Conservation (phyloP, 1,140 invertebrate species). For the Archegozetes longisetosus region DNA sequence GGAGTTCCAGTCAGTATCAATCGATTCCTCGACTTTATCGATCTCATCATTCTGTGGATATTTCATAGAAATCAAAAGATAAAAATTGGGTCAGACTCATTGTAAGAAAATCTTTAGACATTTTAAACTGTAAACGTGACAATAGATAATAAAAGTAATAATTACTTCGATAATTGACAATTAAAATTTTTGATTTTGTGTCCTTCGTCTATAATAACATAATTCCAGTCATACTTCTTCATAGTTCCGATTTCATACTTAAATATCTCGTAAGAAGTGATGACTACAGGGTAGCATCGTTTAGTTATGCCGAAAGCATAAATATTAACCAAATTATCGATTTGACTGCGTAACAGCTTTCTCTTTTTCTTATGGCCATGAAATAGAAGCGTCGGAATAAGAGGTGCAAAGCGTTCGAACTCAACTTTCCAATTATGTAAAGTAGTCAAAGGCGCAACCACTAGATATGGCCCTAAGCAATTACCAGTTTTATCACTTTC, state of each 20-base stretch:
- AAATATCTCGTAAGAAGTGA: background rate
- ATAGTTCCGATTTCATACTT: background rate
- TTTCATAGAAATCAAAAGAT: too few species aligned
- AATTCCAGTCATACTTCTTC: background rate
- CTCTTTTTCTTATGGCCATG: background rate
- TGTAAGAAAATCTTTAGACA: too few species aligned
- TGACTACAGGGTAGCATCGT: too few species aligned
- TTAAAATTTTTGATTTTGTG: background rate
- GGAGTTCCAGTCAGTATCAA: background rate
- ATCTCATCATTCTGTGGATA: too few species aligned
- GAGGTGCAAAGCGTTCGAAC: background rate
- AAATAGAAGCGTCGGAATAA: background rate
- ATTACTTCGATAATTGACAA: background rate
- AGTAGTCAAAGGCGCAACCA: background rate
- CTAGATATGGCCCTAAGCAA: slow-evolving; percentile 27
- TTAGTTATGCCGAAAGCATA: background rate
- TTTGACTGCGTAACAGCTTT: background rate
- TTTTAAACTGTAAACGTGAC: too few species aligned
- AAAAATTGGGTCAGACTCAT: too few species aligned
- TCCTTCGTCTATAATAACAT: background rate
- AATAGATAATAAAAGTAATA: background rate
- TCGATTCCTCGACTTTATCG: background rate
- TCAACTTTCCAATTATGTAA: background rate
- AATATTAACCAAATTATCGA: background rate
- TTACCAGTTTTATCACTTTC: slow-evolving; percentile 41